Conservation (phyloP, 2,888 invertebrate species). For the Pantelozetes paolii region DNA sequence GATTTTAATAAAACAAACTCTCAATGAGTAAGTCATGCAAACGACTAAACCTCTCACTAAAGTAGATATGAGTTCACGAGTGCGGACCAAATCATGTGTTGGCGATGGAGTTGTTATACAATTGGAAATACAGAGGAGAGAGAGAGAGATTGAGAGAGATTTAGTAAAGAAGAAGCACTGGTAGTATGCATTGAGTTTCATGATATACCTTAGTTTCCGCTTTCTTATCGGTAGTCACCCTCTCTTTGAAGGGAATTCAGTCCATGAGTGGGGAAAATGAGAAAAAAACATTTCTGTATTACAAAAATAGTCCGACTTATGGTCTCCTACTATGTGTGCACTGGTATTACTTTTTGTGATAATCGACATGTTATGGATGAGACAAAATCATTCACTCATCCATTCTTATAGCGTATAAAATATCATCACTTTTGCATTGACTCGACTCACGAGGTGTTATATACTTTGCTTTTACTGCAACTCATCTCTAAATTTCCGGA, state of each 20-base stretch:
- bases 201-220: slow-evolving; percentile 24
- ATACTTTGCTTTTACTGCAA: not conserved
- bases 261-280: not conserved
- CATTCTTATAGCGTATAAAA: not conserved
- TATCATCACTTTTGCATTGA: slow-evolving; percentile 12
- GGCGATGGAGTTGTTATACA: not conserved
- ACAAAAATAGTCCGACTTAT: not conserved
- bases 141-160: slow-evolving; percentile 32
- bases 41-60: not conserved
- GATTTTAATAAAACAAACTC: slow-evolving; percentile 23
- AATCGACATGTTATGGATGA: slow-evolving; percentile 29
- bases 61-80: slow-evolving; percentile 5
- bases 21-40: slow-evolving; percentile 19
- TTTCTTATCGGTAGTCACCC: slow-evolving; percentile 27
- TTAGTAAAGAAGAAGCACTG: not conserved
- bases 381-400: slow-evolving; percentile 11
- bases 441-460: not conserved
- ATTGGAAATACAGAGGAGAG: not conserved
- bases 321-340: not conserved
- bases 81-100: not conserved
- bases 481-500: slow-evolving; percentile 14
- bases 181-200: not conserved
- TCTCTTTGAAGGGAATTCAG: not conserved
- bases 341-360: not conserved
- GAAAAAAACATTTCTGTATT: not conserved